Evolutionary conservation across 1,140 invertebrate genomes (phyloP).

Genomic region (Myzus persicae): DNA sequence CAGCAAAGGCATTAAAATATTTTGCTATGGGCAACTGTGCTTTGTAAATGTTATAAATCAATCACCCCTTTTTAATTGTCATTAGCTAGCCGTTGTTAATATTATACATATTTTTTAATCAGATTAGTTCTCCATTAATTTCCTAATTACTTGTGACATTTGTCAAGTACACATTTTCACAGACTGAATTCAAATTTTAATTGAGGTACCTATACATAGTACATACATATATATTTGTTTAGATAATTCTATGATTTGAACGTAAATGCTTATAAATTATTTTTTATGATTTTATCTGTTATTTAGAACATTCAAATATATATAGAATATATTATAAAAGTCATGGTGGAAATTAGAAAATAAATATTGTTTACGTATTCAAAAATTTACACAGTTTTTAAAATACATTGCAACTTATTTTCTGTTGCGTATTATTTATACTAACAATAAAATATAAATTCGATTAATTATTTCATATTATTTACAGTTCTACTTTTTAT

Average conservation of each 20-base stretch:
- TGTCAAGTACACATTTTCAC: neutral
- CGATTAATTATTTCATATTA: neutral
- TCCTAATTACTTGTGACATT: conserved; percentile 11
- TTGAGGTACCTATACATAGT: neutral
- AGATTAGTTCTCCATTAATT: neutral
- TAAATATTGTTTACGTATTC: neutral
- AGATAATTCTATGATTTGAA: neutral
- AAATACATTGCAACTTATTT: neutral
- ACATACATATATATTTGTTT: neutral
- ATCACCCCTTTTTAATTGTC: conserved; percentile 1
- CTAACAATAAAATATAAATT: neutral
- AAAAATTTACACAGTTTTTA: neutral
- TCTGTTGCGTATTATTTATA: neutral
- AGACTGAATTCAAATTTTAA: neutral
- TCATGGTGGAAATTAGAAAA: neutral
- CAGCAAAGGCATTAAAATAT: neutral
- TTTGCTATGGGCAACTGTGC: neutral
- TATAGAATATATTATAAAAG: neutral
- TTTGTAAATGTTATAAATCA: neutral
- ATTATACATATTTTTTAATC: conserved; percentile 10
- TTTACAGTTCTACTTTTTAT: neutral
- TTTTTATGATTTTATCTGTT: neutral
- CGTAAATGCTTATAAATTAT: neutral
- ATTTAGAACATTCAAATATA: neutral
- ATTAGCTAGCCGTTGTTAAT: neutral